phyloP scores from a whole-genome alignment of 2,113 vertebrate species.

The Toxotes jaculatrix region DNA sequence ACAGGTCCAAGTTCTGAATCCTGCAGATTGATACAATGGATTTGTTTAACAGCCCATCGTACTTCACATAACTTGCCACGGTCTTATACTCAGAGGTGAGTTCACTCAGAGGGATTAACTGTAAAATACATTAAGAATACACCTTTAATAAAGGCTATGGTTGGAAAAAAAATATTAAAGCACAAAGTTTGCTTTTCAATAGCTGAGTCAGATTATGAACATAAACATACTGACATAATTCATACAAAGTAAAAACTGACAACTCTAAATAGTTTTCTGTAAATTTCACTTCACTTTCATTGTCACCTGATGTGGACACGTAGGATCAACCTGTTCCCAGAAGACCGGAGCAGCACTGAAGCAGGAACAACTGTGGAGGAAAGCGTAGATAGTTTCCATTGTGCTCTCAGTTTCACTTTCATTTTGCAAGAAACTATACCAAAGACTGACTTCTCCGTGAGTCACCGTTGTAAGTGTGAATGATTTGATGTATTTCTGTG shows the following conservation, averaged over 20 bases:
- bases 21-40: conserved; percentile 86
- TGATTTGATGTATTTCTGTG: fast-evolving
- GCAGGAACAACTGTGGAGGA: conserved; percentile 63
- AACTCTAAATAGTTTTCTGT: too few species aligned
- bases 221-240: too few species aligned
- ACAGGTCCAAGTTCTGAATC: conserved; percentile 92
- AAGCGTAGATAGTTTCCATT: background rate
- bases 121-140: conserved; percentile 12
- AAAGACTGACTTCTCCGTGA: background rate
- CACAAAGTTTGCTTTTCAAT: too few species aligned
- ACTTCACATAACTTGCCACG: conserved; percentile 85
- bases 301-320: conserved; percentile 46
- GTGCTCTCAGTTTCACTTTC: conserved; percentile 65
- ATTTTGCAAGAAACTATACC: conserved; percentile 34
- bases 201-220: too few species aligned
- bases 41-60: conserved; percentile 79
- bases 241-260: too few species aligned
- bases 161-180: background rate
- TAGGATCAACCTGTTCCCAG: conserved; percentile 58
- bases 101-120: conserved; percentile 81
- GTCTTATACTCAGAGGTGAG: conserved; percentile 85
- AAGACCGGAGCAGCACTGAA: conserved; percentile 13
- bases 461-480: too few species aligned
- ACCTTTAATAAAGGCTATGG: background rate
- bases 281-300: background rate